These are phyloP conservation scores for Rhamnusium bicolor DNA, from an alignment of 2,888 invertebrate genomes.

Conservation along the genomic window DNA sequence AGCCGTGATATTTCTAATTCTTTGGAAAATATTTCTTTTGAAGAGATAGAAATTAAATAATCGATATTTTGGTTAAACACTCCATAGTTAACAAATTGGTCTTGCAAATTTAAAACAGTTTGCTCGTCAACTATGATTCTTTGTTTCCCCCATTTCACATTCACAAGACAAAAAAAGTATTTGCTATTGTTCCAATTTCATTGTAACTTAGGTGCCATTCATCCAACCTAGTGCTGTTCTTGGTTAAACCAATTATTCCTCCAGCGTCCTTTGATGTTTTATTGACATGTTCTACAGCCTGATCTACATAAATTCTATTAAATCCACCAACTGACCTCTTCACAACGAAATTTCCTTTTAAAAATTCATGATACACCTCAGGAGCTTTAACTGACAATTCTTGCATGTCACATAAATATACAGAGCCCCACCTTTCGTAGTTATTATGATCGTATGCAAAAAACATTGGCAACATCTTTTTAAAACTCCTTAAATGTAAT, in stretches of 20 bases:
- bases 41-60: not conserved
- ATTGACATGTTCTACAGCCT: constrained; percentile 1
- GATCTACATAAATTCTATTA: not conserved
- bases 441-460: too few species aligned
- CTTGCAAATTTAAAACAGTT: too few species aligned
- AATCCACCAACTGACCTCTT: constrained; percentile 1
- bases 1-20: not conserved
- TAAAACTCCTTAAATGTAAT: too few species aligned
- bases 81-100: too few species aligned
- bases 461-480: too few species aligned
- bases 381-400: too few species aligned
- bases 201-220: too few species aligned
- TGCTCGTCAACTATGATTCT: too few species aligned
- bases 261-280: constrained; percentile 5
- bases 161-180: not conserved
- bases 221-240: constrained; percentile 34
- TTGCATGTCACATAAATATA: too few species aligned
- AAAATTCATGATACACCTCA: not conserved
- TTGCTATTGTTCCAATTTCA: not conserved
- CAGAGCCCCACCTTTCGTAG: too few species aligned
- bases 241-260: constrained; percentile 19
- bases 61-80: too few species aligned
- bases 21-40: not conserved
- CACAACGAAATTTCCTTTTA: not conserved
- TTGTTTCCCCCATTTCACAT: too few species aligned